Base-by-base conservation (phyloP, 2,888 invertebrate species). In the Galerucella calmariensis region DNA sequence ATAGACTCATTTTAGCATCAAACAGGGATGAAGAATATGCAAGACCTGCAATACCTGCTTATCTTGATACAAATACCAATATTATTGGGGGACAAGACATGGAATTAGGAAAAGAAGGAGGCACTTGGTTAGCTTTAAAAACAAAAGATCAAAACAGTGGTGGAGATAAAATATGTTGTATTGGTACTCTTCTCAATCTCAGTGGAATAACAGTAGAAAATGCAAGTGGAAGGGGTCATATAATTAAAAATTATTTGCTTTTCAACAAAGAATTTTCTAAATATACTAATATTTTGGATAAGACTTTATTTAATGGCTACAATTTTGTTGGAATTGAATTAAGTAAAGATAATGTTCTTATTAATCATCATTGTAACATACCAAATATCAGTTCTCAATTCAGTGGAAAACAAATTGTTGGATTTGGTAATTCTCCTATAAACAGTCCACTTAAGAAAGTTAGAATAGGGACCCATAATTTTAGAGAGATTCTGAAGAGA, bases 11-110 rank as follows among this genome's bases (percentile, higher is more conserved):
- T 76, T 82, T 96, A 61, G 93, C 92, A 2, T 91, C 94, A 24
- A 96, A 96, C 85, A 90, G 96, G 79, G 96, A 97, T 88, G 96
- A 96, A 85, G 90, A 88, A 82, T 94, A 92, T 85, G 88, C 88
- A 16, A 90, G 96, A 75, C 92, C 94, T 2, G 91, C 96, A 0
- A 86, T 88, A 73, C 58, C 77, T 48, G 86, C 85, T 9, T 82
- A 75, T 73, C 59, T 75, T 69, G 85, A 83, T 75, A 74, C 14
- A 27, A 41, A 83, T 69, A n/a, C 87, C 87, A 76, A 90, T 79
- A 90, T 94, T 77, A 90, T 94, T 81, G 95, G 94, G 88, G 95
- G 95, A 94, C 35, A 91, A 75, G 96, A 96, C 85, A 88, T 94
- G 87, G 92, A 93, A 84, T 89, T 90, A 2, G 93, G 93, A 0